Evolutionary conservation across 2,113 vertebrate species (phyloP), one percentile per base, ranked within the genome.

Genomic region (Cebidichthys violaceus): DNA sequence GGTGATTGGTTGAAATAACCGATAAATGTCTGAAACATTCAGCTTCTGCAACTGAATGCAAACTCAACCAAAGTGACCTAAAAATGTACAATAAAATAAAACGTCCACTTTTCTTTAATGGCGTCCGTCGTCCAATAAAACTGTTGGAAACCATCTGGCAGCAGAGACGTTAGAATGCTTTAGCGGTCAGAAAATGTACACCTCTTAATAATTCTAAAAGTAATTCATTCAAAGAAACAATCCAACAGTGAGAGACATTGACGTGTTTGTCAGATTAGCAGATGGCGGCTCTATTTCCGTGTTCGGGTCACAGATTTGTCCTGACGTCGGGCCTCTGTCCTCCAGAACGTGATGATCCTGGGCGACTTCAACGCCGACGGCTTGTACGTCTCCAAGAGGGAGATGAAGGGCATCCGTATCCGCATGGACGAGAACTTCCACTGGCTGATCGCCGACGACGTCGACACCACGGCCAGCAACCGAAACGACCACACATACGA

Each of bases 291-390:
- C n/a, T 1, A 24, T 57, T 57, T 13, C 5, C 55, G 8, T 27
- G 24, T 57, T 15, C 9, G 24, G 27, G n/a, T n/a, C 31, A 62
- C 27, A 60, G 2, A 1, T 69, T 31, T 69, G 14, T 33, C 15
- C 4, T 55, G 55, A 24, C 52, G 0, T 24, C 35, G 37, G 2
- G 60, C 13, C 13, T 4, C 31, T 24, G 45, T n/a, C 55, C 69
- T 70, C 18, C 74, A 96, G 95, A 95, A 95, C 64, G 45, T 96
- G 1, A 95, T 96, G 90, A 90, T 96, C 29, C 89, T 95, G 57
- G 95, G 95, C 0, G 95, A 95, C 83, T 96, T 96, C 77, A 95
- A 96, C 13, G 94, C 94, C 0, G 95, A 95, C 4, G 93, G 95
- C 1, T 6, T 70, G 0, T 95, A 95, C 24, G 85, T 95, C 29